Evolutionary conservation across 1,140 invertebrate genomes (phyloP).

Genomic region (Cardiocondyla obscurior): DNA sequence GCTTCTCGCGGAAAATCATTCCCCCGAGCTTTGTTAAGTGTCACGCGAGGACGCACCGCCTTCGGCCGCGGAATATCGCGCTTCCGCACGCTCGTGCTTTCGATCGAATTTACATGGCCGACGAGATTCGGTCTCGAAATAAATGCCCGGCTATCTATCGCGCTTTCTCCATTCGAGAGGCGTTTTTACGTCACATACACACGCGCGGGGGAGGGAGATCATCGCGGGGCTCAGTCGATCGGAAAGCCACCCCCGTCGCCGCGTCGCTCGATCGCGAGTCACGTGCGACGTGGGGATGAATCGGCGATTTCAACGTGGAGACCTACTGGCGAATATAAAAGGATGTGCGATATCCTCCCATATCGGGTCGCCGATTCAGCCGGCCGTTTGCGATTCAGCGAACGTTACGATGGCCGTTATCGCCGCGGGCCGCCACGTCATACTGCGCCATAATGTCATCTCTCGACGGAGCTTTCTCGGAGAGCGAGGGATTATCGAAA

Average conservation of each 20-base stretch:
- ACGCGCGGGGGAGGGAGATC: no score
- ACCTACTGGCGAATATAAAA: not conserved
- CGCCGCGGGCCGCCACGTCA: not conserved
- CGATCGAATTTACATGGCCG: conserved; percentile 5
- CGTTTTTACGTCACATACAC: conserved; percentile 15
- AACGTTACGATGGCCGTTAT: conserved; percentile 28
- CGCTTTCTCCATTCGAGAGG: conserved; percentile 8
- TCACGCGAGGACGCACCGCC: not conserved
- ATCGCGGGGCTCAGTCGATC: conserved; percentile 30
- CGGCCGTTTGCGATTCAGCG: conserved; percentile 20
- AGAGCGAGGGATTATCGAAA: conserved; percentile 14
- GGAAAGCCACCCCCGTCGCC: conserved; percentile 18
- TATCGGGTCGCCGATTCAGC: conserved; percentile 10
- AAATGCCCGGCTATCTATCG: conserved; percentile 18
- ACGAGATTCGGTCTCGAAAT: conserved; percentile 7
- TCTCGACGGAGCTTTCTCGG: not conserved
- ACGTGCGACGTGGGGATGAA: conserved; percentile 11
- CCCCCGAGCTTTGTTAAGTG: not conserved
- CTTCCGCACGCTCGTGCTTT: not conserved
- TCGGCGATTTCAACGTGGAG: conserved; percentile 25
- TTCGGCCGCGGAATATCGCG: not conserved
- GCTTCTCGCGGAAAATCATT: not conserved
- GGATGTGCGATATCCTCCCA: conserved; percentile 5
- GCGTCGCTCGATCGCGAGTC: conserved; percentile 6
- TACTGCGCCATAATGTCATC: conserved; percentile 12